Evolutionary conservation across 2,797 vertebrate genomes (phyloP).

Genomic region (Sebastes iracundus): DNA sequence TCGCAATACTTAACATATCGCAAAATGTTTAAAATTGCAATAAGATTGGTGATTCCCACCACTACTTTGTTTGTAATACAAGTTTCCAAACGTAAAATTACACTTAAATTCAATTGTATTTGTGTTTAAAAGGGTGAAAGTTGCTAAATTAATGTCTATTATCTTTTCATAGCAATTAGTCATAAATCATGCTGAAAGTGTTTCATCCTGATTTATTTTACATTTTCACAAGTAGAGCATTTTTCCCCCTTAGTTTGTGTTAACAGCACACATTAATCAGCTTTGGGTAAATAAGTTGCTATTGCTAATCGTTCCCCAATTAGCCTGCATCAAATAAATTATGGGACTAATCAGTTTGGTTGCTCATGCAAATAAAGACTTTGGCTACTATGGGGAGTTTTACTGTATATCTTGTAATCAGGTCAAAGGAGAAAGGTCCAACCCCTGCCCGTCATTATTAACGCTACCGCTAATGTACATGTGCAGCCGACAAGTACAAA

Average conservation of each 20-base stretch:
- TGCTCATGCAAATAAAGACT: slow-evolving; percentile 18
- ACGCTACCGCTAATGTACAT: not conserved
- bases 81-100: not conserved
- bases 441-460: not conserved
- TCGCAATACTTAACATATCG: fast-evolving
- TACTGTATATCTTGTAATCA: slow-evolving; percentile 1
- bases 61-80: not conserved
- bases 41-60: too few relatives aligned
- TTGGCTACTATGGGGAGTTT: not conserved
- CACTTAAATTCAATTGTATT: not conserved
- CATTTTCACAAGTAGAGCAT: not conserved
- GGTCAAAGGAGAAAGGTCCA: not conserved
- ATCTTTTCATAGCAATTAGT: not conserved
- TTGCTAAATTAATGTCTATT: not conserved
- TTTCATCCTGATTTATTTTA: not conserved
- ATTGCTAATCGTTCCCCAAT: slow-evolving; percentile 21
- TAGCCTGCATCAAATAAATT: slow-evolving; percentile 21
- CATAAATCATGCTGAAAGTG: not conserved
- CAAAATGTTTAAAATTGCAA: too few relatives aligned
- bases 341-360: slow-evolving; percentile 17
- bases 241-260: not conserved
- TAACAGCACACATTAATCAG: slow-evolving; percentile 16
- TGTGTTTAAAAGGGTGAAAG: not conserved
- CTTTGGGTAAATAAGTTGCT: slow-evolving; percentile 12
- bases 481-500: not conserved